A percentile compares a stretch with the other conserved stretches of the same genome.
phyloP scores from a whole-genome alignment of 2,888 invertebrate genomes.

The Andrena haemorrhoa region DNA sequence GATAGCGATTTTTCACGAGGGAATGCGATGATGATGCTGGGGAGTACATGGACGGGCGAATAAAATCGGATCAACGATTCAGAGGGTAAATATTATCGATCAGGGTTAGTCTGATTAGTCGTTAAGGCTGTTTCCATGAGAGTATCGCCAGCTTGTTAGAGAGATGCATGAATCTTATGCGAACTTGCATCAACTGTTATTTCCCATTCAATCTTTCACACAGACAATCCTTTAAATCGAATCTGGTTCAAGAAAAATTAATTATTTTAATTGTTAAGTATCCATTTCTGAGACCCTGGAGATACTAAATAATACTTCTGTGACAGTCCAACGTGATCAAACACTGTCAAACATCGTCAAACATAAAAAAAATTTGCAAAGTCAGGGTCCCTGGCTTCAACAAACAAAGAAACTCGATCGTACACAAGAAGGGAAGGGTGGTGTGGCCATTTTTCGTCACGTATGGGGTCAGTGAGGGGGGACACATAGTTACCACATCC shows the following conservation, averaged over 20 bases:
- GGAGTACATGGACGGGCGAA: not conserved
- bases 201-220: too few species aligned
- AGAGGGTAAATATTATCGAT: not conserved
- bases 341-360: not conserved
- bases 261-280: too few species aligned
- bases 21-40: conserved; percentile 39
- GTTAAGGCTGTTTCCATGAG: not conserved
- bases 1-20: conserved; percentile 16
- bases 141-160: conserved; percentile 1
- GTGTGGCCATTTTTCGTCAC: conserved; percentile 55
- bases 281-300: too few species aligned
- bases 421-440: not conserved
- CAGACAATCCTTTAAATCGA: too few species aligned
- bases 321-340: not conserved
- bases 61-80: not conserved
- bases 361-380: not conserved
- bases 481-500: conserved; percentile 82
- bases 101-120: not conserved
- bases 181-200: too few species aligned
- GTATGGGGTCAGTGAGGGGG: not conserved
- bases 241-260: too few species aligned
- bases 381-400: not conserved
- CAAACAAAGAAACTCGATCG: not conserved
- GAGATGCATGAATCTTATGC: not conserved
- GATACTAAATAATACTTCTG: too few species aligned